Evolutionary conservation across 2,797 vertebrate genomes (phyloP), one percentile per base, ranked within the genome.

Genomic region (Alexandromys oeconomus): DNA sequence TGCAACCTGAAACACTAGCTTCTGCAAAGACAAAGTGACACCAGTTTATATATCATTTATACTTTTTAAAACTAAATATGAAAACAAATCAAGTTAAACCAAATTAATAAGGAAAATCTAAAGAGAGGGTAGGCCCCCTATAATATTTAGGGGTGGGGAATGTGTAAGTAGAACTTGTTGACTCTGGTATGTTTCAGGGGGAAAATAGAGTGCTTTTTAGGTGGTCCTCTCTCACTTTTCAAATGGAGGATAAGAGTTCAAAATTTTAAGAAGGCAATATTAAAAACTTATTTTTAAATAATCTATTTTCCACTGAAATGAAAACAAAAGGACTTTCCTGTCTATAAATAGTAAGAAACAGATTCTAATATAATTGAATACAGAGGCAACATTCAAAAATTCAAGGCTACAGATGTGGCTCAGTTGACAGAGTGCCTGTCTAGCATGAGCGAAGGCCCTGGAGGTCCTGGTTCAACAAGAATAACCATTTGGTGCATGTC

Each of bases 261-360:
- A 96, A 96, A 90, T 65, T 90, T 87, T 61, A 79, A 95, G 31
- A 93, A 51, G 51, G 34, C 25, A 96, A 91, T 48, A 81, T 0
- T 90, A 57, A 93, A 87, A 61, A 23, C 37, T 85, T 46, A 88
- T 74, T 79, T 89, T 82, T 19, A 59, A 87, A 93, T 31, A n/a
- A 80, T 46, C 40, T 89, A 84, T 81, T 81, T 95, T 91, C 77
- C 69, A 78, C 40, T 46, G 27, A 94, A 40, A 48, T 89, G 34
- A 85, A 96, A 96, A 86, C 40, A 89, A 93, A 93, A 40, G 25
- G 61, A 67, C 43, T 88, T 94, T 91, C 54, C 25, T 86, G 17
- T 43, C 67, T 11, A n/a, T 91, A 51, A 78, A 88, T 76, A 92
- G 25, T 85, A 93, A 93, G n/a, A 93, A 95, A 96, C 48, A 91